Base-by-base conservation (phyloP, 1,140 invertebrate species). In the Elysia chlorotica region DNA sequence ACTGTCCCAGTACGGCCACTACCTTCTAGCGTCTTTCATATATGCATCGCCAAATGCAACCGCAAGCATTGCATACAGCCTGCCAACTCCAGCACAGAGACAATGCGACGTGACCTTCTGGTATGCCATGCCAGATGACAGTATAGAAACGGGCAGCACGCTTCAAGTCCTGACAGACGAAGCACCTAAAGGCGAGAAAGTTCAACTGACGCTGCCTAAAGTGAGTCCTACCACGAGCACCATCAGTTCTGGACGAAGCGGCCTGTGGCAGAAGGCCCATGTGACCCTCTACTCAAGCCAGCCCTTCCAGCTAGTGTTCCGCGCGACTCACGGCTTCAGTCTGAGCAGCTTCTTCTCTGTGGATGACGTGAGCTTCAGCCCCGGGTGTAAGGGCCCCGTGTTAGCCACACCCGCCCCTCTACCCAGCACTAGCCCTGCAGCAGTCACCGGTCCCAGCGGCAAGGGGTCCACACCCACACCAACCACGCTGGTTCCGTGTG, bases 121-220 rank as follows among this genome's bases (percentile, higher is more conserved):
- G 89, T 92, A 89, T 78, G 92, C 93, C 79, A 94, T 95, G 93
- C n/a, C n/a, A n/a, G n/a, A n/a, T n/a, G n/a, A n/a, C n/a, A n/a
- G n/a, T n/a, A n/a, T n/a, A n/a, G n/a, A n/a, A n/a, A n/a, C n/a
- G n/a, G n/a, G n/a, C n/a, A n/a, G n/a, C n/a, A n/a, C n/a, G n/a
- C n/a, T n/a, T n/a, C n/a, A n/a, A n/a, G n/a, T n/a, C n/a, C n/a
- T n/a, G n/a, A n/a, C n/a, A n/a, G n/a, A n/a, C n/a, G n/a, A n/a
- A n/a, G n/a, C n/a, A n/a, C n/a, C n/a, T n/a, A n/a, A n/a, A n/a
- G n/a, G n/a, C n/a, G n/a, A n/a, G n/a, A n/a, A n/a, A n/a, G n/a
- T n/a, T n/a, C n/a, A n/a, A n/a, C n/a, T n/a, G n/a, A n/a, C n/a
- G n/a, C n/a, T n/a, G n/a, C n/a, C n/a, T n/a, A n/a, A n/a, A n/a